phyloP scores from a whole-genome alignment of 1,140 invertebrate genomes.

The Potamilus streckersoni region DNA sequence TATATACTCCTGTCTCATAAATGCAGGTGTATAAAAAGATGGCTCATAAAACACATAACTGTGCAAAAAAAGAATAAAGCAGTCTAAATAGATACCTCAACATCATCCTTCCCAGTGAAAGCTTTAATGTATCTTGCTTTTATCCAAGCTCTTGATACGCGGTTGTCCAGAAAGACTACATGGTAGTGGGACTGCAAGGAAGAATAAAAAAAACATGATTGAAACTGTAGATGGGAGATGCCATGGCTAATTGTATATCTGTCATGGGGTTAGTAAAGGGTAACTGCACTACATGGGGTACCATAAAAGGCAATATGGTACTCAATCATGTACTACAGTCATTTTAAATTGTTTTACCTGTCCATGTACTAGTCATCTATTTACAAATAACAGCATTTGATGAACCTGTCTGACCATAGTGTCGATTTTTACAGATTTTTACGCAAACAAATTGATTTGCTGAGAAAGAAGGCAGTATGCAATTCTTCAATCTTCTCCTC shows the following conservation, averaged over 20 bases:
- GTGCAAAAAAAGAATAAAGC: background rate
- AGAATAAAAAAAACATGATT: conserved; percentile 8
- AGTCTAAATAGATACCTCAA: background rate
- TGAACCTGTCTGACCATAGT: too few relatives aligned
- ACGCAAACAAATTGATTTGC: too few relatives aligned
- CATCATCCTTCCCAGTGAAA: conserved; percentile 33
- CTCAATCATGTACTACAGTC: background rate
- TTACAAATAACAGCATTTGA: too few relatives aligned
- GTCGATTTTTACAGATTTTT: too few relatives aligned
- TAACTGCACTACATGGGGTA: too few relatives aligned
- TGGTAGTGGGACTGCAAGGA: conserved; percentile 73
- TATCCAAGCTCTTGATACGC: conserved; percentile 72
- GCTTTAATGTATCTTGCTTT: conserved; percentile 32
- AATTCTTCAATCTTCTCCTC: too few relatives aligned
- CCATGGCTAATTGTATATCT: too few relatives aligned
- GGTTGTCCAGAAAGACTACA: conserved; percentile 73
- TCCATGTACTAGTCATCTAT: background rate
- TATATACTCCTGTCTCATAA: background rate
- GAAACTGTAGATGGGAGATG: background rate
- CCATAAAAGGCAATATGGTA: background rate
- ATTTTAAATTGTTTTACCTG: background rate
- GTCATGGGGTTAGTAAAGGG: too few relatives aligned
- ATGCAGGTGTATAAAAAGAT: conserved; percentile 9
- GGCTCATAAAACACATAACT: conserved; percentile 5
- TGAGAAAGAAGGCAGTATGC: too few relatives aligned